Evolutionary conservation across 2,888 invertebrate genomes (phyloP).

Genomic region (Coleophora deauratella): DNA sequence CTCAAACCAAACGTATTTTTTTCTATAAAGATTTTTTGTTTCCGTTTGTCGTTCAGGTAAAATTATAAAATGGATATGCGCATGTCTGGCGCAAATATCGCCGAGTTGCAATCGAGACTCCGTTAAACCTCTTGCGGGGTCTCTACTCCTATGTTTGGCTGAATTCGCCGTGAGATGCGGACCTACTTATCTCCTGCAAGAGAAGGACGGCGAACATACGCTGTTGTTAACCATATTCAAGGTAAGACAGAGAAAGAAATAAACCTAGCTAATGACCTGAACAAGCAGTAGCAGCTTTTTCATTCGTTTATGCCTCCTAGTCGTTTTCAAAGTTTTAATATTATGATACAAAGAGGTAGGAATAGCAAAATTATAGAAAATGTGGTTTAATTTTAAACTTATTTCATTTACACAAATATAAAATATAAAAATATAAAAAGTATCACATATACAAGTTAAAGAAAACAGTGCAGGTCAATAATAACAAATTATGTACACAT

Average conservation of each 20-base stretch:
- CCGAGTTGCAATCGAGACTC: conserved; percentile 73
- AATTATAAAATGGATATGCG: conserved; percentile 72
- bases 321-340: too few species aligned
- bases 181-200: conserved; percentile 74
- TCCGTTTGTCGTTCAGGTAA: conserved; percentile 42
- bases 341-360: too few species aligned
- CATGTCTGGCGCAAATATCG: conserved; percentile 65
- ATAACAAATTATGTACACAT: conserved; percentile 2
- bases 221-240: conserved; percentile 82
- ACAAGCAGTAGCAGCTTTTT: too few species aligned
- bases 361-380: too few species aligned
- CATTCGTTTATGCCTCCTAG: too few species aligned
- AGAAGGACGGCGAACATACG: conserved; percentile 59
- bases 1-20: too few species aligned
- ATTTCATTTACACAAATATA: conserved; percentile 8
- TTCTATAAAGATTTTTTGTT: too few species aligned
- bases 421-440: conserved; percentile 10
- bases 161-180: conserved; percentile 95
- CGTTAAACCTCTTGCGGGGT: conserved; percentile 81
- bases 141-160: conserved; percentile 90
- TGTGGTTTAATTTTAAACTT: too few species aligned
- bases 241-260: conserved; percentile 68
- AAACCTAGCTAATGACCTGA: too few species aligned
- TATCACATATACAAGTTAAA: not conserved
- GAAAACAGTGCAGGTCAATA: not conserved